Conservation (phyloP, 2,888 invertebrate species). For the Drosophila multiciliata region DNA sequence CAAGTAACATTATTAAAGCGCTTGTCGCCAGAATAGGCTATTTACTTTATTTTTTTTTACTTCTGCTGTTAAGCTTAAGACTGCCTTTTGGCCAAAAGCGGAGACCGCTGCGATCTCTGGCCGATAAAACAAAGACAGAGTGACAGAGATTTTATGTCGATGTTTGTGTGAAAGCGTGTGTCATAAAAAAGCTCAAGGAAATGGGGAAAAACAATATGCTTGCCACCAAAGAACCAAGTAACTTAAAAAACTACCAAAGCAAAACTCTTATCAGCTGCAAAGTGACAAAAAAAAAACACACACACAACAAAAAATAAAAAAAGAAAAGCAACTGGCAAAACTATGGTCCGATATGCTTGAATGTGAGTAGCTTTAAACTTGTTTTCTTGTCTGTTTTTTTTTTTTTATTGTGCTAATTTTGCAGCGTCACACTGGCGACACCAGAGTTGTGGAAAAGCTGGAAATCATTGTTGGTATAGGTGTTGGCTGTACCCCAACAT, state of each 20-base stretch:
- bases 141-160: slow-evolving; percentile 70
- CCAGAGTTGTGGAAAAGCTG: slow-evolving; percentile 38
- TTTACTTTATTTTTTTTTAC: background rate
- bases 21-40: background rate
- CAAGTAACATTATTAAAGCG: background rate
- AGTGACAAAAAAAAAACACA: slow-evolving; percentile 46
- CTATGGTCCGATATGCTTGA: slow-evolving; percentile 57
- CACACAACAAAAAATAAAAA: too few species aligned
- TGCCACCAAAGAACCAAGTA: slow-evolving; percentile 35
- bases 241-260: slow-evolving; percentile 74
- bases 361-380: slow-evolving; percentile 65
- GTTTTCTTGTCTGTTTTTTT: background rate
- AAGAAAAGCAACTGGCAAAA: slow-evolving; percentile 44
- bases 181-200: slow-evolving; percentile 66
- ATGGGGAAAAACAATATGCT: slow-evolving; percentile 64
- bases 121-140: slow-evolving; percentile 47
- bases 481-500: slow-evolving; percentile 47
- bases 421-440: slow-evolving; percentile 71
- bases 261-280: slow-evolving; percentile 74
- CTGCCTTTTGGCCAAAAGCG: slow-evolving; percentile 30
- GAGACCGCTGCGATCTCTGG: slow-evolving; percentile 37
- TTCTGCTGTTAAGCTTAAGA: slow-evolving; percentile 21
- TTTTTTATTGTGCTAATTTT: slow-evolving; percentile 34
- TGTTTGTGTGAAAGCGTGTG: slow-evolving; percentile 65
- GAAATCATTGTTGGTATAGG: slow-evolving; percentile 61